phyloP scores from a whole-genome alignment of 2,113 vertebrate species.

The Casuarius casuarius region DNA sequence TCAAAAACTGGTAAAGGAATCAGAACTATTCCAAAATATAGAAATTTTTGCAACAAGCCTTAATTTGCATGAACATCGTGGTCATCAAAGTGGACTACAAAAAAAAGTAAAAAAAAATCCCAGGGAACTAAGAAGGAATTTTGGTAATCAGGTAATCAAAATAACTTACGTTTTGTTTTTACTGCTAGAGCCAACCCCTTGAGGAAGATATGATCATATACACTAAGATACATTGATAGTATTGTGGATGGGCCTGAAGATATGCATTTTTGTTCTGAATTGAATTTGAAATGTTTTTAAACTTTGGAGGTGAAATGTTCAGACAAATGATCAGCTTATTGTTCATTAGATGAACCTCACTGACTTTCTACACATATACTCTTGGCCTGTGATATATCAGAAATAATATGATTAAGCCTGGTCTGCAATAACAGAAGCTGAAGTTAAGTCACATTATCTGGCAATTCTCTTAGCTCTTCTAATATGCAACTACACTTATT shows the following conservation, averaged over 20 bases:
- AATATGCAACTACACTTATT: not conserved
- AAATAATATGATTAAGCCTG: not conserved
- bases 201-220: not conserved
- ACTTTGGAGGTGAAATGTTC: not conserved
- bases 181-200: not conserved
- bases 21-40: not conserved
- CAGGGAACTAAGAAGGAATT: not conserved
- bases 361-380: not conserved
- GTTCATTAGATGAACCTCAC: not conserved
- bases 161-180: not conserved
- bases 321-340: not conserved
- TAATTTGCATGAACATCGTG: not conserved
- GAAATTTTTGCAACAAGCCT: not conserved
- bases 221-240: not conserved
- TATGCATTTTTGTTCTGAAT: not conserved
- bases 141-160: not conserved
- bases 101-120: not conserved
- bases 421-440: not conserved
- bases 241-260: not conserved
- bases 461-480: not conserved
- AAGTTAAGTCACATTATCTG: not conserved
- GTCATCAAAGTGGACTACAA: not conserved
- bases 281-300: not conserved
- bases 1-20: not conserved
- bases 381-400: not conserved